phyloP scores from a whole-genome alignment of 2,113 vertebrate genomes.

The Cariama cristata region DNA sequence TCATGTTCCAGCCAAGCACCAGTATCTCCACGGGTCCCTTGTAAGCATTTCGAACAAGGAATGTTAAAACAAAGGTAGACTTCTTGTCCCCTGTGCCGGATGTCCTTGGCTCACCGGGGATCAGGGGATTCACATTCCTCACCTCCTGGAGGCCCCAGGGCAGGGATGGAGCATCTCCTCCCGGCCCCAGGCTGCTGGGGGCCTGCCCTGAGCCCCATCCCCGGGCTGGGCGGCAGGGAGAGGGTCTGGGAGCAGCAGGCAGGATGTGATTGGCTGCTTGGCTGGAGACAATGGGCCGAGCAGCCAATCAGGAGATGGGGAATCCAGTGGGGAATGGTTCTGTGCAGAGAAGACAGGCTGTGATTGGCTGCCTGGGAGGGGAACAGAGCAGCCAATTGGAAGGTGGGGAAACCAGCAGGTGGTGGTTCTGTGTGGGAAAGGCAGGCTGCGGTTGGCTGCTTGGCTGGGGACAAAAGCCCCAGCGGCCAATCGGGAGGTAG shows the following conservation, averaged over 20 bases:
- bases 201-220: background rate
- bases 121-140: fast-evolving
- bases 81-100: background rate
- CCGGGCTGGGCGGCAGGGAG: fast-evolving
- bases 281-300: fast-evolving
- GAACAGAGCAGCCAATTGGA: fast-evolving
- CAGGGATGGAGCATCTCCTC: fast-evolving
- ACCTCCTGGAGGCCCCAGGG: background rate
- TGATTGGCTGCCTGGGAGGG: background rate
- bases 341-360: too few species aligned
- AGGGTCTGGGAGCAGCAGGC: background rate
- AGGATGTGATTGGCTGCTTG: background rate
- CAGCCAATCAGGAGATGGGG: background rate
- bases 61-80: background rate
- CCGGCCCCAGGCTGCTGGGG: background rate
- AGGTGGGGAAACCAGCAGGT: too few species aligned
- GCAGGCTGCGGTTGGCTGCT: background rate
- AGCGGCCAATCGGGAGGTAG: background rate
- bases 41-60: background rate
- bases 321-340: background rate
- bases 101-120: background rate
- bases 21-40: background rate
- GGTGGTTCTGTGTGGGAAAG: background rate
- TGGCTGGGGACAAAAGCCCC: too few species aligned
- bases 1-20: background rate